A percentile compares a stretch with the other conserved stretches of the same genome.
Conservation (phyloP, 2,113 vertebrate genomes). For the Chamaetylas fuelleborni region DNA sequence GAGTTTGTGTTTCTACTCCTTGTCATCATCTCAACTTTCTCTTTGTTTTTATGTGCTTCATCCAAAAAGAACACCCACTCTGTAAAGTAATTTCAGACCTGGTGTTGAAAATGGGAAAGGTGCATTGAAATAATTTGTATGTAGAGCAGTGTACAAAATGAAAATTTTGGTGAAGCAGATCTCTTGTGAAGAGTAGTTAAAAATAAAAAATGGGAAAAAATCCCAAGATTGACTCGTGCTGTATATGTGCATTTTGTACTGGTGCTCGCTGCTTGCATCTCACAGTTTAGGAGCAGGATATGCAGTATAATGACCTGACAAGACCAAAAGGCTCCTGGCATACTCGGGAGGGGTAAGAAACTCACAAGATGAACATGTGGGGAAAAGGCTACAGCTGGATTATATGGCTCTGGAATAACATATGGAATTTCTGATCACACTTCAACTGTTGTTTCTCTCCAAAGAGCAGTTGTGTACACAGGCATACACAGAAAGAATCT, state of each 20-base stretch:
- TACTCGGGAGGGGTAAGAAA: neutral
- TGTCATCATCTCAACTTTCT: neutral
- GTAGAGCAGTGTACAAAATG: neutral
- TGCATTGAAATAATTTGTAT: neutral
- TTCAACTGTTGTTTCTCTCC: neutral
- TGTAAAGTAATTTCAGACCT: neutral
- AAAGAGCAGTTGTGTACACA: neutral
- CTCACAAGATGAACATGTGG: neutral
- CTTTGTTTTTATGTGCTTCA: neutral
- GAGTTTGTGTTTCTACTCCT: neutral
- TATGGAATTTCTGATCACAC: neutral
- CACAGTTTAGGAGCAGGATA: neutral
- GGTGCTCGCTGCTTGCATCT: neutral
- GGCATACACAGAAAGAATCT: neutral
- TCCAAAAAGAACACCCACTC: neutral
- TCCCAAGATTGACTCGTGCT: neutral
- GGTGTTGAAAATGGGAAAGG: neutral
- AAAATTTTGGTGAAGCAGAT: neutral
- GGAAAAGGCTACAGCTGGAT: neutral
- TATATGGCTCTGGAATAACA: neutral
- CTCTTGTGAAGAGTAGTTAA: neutral
- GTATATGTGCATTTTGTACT: neutral
- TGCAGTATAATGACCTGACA: neutral
- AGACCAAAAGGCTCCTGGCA: neutral
- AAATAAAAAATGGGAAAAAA: neutral